Conservation (phyloP, 2,113 vertebrate genomes). For the Ptyas mucosa region DNA sequence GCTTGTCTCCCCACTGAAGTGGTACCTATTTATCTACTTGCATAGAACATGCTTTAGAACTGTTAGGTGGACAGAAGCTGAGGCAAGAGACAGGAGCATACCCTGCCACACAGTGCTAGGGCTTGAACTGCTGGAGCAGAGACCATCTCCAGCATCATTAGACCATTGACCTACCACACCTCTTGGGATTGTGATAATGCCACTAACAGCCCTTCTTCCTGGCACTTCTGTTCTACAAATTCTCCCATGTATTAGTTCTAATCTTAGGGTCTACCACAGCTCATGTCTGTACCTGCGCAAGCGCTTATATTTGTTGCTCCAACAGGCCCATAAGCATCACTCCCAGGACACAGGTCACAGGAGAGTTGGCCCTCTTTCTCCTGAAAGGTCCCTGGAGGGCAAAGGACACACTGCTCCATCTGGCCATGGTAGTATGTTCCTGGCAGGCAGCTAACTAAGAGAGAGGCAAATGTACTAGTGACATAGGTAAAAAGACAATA, state of each 20-base stretch:
- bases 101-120: no score
- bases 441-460: conserved; percentile 94
- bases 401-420: conserved; percentile 90
- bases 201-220: background rate
- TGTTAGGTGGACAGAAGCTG: no score
- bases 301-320: conserved; percentile 91
- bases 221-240: background rate
- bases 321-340: conserved; percentile 83
- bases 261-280: background rate
- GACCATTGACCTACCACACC: background rate
- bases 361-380: conserved; percentile 96
- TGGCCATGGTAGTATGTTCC: conserved; percentile 96
- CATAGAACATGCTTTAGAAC: no score
- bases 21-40: no score
- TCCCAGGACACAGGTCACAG: conserved; percentile 95
- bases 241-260: background rate
- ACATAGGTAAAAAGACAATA: conserved; percentile 25
- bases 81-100: no score
- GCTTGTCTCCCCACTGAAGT: no score
- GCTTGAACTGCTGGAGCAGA: background rate
- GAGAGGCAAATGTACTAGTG: conserved; percentile 67
- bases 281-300: conserved; percentile 81
- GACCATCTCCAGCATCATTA: background rate
- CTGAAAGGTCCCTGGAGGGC: conserved; percentile 93
- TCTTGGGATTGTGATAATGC: background rate